phyloP scores from a whole-genome alignment of 2,888 invertebrate genomes.

The Plagodis pulveraria region DNA sequence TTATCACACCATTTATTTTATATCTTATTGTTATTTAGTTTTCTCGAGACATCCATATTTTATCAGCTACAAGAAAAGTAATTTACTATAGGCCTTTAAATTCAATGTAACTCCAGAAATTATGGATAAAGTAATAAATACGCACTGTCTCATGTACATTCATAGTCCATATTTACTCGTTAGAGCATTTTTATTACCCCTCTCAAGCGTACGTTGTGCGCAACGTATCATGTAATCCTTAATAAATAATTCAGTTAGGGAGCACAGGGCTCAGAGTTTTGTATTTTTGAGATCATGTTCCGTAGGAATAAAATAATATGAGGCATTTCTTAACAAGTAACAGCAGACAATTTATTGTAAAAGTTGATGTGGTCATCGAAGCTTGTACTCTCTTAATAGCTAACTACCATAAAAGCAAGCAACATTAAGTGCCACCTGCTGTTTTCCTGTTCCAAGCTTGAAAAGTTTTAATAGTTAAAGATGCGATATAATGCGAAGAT shows the following conservation, averaged over 20 bases:
- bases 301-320: constrained; percentile 17
- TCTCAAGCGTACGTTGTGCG: constrained; percentile 19
- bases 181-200: constrained; percentile 32
- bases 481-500: too few relatives aligned
- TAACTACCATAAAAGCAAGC: too few relatives aligned
- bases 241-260: constrained; percentile 26
- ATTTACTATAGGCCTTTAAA: too few relatives aligned
- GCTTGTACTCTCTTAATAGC: neutral
- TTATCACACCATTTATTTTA: too few relatives aligned
- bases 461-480: too few relatives aligned
- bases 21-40: too few relatives aligned
- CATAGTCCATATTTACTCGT: constrained; percentile 39
- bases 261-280: constrained; percentile 9
- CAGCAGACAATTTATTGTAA: neutral
- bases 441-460: too few relatives aligned
- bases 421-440: too few relatives aligned
- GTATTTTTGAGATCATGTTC: constrained; percentile 5
- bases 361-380: neutral
- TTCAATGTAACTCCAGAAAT: too few relatives aligned
- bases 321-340: neutral
- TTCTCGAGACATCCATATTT: too few relatives aligned
- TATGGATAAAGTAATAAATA: neutral
- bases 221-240: constrained; percentile 23
- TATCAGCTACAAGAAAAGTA: too few relatives aligned
- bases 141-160: constrained; percentile 39